A percentile compares a stretch with the other conserved stretches of the same genome.
Evolutionary conservation across 2,113 vertebrate species (phyloP).

Genomic region (Pangasianodon hypophthalmus): DNA sequence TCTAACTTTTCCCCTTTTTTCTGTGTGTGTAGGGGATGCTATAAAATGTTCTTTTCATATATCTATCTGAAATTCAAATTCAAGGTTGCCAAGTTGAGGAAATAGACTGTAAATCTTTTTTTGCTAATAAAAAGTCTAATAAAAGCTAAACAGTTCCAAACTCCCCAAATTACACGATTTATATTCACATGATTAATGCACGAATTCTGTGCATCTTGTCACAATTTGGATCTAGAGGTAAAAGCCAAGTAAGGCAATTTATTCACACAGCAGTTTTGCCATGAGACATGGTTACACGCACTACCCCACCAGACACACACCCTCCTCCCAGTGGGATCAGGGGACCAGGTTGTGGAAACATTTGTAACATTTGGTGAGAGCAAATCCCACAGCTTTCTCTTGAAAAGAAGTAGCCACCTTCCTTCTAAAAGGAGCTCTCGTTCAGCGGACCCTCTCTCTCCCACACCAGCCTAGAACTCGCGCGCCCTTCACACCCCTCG

Average conservation of each 20-base stretch:
- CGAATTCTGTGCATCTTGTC: background rate
- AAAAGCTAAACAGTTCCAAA: background rate
- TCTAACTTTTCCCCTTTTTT: background rate
- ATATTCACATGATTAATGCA: background rate
- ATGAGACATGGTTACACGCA: background rate
- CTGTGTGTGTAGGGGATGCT: background rate
- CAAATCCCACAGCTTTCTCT: constrained; percentile 70
- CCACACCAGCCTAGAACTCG: constrained; percentile 50
- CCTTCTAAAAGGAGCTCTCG: constrained; percentile 60
- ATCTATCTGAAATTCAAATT: background rate
- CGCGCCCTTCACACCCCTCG: constrained; percentile 71
- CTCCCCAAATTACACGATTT: background rate
- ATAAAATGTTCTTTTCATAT: background rate
- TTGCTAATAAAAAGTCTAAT: background rate
- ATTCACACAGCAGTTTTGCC: background rate
- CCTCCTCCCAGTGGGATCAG: constrained; percentile 71
- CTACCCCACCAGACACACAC: background rate
- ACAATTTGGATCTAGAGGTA: background rate
- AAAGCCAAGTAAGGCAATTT: background rate
- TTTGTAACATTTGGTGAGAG: constrained; percentile 84
- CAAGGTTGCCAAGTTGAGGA: background rate
- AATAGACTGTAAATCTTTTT: background rate
- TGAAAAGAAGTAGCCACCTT: constrained; percentile 70
- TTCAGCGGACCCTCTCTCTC: constrained; percentile 61
- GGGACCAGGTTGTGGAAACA: constrained; percentile 83